Percentiles rank a stretch among this genome's conserved stretches.
These are phyloP conservation scores for Tethea ocularis DNA, from an alignment of 2,888 invertebrate species.

Conservation along the genomic window DNA sequence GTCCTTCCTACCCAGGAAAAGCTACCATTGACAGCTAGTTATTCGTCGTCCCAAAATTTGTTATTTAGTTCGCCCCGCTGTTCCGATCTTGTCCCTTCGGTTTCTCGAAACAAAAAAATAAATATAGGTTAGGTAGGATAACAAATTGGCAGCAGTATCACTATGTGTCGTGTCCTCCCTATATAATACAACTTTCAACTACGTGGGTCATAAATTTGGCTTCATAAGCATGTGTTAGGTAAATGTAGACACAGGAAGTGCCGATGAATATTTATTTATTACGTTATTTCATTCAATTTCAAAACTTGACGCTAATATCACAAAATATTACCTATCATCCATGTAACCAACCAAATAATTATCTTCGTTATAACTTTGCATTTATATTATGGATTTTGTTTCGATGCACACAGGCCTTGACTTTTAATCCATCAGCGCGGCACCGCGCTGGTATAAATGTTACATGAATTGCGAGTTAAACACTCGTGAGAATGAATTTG, in stretches of 20 bases:
- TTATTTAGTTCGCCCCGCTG: conserved; percentile 73
- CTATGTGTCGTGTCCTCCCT: no score
- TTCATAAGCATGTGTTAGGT: no score
- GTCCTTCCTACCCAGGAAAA: conserved; percentile 76
- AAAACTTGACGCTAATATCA: neutral
- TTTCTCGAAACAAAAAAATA: conserved; percentile 57
- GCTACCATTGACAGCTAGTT: conserved; percentile 66
- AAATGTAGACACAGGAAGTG: no score
- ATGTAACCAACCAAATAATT: neutral
- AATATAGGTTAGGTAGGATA: no score
- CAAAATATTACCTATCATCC: neutral
- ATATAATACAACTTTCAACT: no score
- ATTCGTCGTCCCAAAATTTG: conserved; percentile 69
- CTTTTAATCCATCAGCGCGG: neutral
- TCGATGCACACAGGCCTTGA: neutral
- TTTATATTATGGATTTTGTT: neutral
- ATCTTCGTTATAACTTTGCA: neutral
- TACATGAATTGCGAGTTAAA: no score
- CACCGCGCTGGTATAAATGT: neutral
- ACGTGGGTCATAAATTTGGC: no score
- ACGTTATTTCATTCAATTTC: neutral
- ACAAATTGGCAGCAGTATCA: no score
- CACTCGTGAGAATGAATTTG: no score
- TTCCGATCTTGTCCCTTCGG: conserved; percentile 65
- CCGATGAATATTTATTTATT: no score